Percentiles rank a stretch among this genome's conserved stretches.
phyloP scores from a whole-genome alignment of 2,888 invertebrate species.

The Scaptomyza polygonia region DNA sequence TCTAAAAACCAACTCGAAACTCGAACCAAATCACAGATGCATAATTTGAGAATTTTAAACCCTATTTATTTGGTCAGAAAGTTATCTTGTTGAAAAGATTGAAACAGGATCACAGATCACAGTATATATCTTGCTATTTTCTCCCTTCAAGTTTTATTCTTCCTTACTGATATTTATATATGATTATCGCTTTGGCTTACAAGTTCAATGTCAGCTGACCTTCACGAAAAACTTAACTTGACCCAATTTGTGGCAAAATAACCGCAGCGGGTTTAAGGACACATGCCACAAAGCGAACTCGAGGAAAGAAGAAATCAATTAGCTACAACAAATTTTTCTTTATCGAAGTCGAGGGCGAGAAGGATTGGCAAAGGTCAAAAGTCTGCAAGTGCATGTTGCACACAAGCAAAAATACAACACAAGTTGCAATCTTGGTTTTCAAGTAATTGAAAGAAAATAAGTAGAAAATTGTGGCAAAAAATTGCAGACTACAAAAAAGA shows the following conservation, averaged over 20 bases:
- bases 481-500: background rate
- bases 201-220: too few relatives aligned
- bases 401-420: too few relatives aligned
- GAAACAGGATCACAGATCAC: too few relatives aligned
- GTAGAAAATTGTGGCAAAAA: background rate
- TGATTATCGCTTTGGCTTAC: too few relatives aligned
- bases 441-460: background rate
- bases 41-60: conserved; percentile 12
- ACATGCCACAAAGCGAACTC: background rate
- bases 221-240: conserved; percentile 16
- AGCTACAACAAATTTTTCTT: conserved; percentile 28
- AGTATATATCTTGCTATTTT: too few relatives aligned
- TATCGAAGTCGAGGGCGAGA: too few relatives aligned
- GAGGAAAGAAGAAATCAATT: conserved; percentile 43
- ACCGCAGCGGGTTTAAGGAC: background rate
- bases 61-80: background rate
- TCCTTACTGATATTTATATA: too few relatives aligned
- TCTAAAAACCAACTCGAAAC: conserved; percentile 16
- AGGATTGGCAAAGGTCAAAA: too few relatives aligned
- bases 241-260: conserved; percentile 23
- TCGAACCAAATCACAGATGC: conserved; percentile 18
- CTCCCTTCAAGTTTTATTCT: too few relatives aligned
- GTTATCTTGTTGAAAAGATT: too few relatives aligned
- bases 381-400: conserved; percentile 15
- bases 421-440: background rate